Conservation (phyloP, 92 coral and sea anemone genomes). For the Umimayanthus chanpuru region DNA sequence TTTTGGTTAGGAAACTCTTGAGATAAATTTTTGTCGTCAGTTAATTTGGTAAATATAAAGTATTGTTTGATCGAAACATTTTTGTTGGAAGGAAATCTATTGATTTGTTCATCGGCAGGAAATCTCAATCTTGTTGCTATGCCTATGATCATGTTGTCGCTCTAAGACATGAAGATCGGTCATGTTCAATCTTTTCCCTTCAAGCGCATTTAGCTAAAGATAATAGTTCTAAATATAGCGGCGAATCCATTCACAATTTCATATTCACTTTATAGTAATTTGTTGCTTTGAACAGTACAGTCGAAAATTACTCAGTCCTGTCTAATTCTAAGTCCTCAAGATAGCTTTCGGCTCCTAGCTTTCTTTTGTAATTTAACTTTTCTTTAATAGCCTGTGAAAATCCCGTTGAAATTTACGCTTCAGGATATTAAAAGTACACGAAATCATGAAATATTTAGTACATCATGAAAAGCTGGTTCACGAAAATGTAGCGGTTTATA, state of each 20-base stretch:
- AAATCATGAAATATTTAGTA: background rate
- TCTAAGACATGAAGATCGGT: background rate
- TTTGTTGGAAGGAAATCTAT: background rate
- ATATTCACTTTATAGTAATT: no score
- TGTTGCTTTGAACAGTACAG: background rate
- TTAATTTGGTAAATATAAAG: background rate
- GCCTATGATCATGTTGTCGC: no score
- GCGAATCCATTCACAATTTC: no score
- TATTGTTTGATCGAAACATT: background rate
- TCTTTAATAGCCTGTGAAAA: background rate
- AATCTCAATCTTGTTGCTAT: background rate
- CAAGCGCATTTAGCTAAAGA: background rate
- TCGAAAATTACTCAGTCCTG: background rate
- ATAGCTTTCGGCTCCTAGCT: background rate
- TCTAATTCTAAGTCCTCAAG: background rate
- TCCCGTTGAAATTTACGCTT: background rate
- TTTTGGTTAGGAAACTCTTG: background rate
- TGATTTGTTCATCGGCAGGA: background rate
- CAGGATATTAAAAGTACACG: background rate
- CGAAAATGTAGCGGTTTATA: background rate
- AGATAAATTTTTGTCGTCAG: background rate
- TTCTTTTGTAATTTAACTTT: background rate
- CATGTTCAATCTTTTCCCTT: background rate
- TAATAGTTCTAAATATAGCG: background rate
- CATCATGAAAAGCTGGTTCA: background rate